A percentile compares a stretch with the other conserved stretches of the same genome.
Evolutionary conservation across 2,797 vertebrate species (phyloP).

Genomic region (Esox masquinongy): DNA sequence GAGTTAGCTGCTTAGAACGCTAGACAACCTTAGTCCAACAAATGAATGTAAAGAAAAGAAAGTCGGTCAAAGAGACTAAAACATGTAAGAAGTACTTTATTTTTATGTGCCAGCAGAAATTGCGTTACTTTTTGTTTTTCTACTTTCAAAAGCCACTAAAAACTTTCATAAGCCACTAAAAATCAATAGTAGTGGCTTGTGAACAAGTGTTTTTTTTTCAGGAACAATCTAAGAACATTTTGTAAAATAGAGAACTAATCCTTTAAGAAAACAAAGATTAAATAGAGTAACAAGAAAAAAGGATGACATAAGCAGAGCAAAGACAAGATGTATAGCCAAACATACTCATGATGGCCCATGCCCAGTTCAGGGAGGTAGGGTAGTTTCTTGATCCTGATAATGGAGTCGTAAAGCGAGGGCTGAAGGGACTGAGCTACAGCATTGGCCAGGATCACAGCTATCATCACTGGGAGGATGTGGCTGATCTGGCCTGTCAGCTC

Average conservation of each 20-base stretch:
- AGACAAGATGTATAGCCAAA: conserved; percentile 7
- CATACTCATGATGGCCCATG: conserved; percentile 97
- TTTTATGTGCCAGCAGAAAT: no score
- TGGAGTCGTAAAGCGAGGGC: conserved; percentile 97
- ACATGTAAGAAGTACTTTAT: not conserved
- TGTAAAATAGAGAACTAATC: not conserved
- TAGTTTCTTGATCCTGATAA: conserved; percentile 98
- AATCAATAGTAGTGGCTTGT: no score
- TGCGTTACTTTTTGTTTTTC: no score
- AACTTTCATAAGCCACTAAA: no score
- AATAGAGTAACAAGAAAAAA: not conserved
- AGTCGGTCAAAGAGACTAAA: not conserved
- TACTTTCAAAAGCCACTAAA: no score
- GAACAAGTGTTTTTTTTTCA: not conserved
- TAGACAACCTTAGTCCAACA: not conserved
- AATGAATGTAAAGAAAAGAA: not conserved
- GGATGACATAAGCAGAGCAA: not conserved
- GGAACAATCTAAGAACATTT: not conserved
- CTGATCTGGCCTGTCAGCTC: conserved; percentile 98
- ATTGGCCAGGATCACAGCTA: conserved; percentile 96
- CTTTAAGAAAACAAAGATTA: not conserved
- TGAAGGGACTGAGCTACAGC: conserved; percentile 96
- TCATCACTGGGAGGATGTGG: conserved; percentile 98
- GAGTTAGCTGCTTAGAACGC: no score
- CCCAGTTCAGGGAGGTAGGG: conserved; percentile 96